Percentiles rank a stretch among this genome's conserved stretches.
These are phyloP conservation scores for Cantharis rustica DNA, from an alignment of 2,888 invertebrate species.

Conservation along the genomic window DNA sequence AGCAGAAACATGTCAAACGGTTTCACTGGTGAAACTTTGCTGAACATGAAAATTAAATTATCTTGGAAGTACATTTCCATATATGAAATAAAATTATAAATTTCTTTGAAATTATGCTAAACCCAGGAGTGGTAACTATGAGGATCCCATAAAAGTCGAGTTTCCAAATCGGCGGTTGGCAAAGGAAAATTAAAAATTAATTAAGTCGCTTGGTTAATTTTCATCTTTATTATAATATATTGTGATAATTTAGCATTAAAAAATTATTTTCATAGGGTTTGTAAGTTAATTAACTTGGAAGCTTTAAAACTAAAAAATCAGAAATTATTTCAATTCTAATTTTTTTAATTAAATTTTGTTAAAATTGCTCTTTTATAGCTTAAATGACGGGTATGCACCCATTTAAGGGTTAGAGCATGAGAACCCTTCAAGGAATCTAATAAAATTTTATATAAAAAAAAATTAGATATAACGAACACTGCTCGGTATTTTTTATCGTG, in stretches of 20 bases:
- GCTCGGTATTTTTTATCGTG: neutral
- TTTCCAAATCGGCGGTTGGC: neutral
- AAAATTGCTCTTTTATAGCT: too few relatives aligned
- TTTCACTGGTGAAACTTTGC: neutral
- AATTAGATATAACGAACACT: neutral
- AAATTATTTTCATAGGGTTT: neutral
- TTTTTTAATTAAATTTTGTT: neutral
- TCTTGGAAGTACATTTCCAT: neutral
- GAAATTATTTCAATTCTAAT: neutral
- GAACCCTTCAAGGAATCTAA: neutral
- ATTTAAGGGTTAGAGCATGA: neutral
- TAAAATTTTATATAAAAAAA: neutral
- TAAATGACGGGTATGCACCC: neutral
- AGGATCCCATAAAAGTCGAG: neutral
- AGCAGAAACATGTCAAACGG: neutral
- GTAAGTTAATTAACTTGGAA: neutral
- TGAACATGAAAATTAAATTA: neutral
- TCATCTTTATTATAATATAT: neutral
- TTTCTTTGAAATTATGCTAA: neutral
- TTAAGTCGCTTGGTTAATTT: neutral
- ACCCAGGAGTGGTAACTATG: neutral
- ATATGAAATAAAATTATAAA: neutral
- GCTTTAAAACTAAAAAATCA: neutral
- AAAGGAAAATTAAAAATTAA: neutral
- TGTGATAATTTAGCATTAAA: neutral